phyloP scores from a whole-genome alignment of 2,888 invertebrate genomes.

The Phania funesta region DNA sequence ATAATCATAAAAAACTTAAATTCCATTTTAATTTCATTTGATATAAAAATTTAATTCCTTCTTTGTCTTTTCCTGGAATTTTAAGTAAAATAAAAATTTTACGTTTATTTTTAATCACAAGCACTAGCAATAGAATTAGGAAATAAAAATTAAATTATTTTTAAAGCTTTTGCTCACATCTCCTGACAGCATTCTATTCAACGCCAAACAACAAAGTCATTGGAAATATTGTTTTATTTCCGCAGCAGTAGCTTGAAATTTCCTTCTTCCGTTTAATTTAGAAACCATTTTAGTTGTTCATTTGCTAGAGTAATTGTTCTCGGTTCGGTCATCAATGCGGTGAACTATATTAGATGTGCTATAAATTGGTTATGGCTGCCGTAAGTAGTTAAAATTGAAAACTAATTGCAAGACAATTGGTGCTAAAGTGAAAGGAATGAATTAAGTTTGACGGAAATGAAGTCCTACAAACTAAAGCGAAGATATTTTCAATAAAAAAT shows the following conservation, averaged over 20 bases:
- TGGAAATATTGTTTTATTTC: conserved; percentile 47
- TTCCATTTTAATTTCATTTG: conserved; percentile 15
- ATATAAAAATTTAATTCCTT: background rate
- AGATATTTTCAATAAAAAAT: background rate
- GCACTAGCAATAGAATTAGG: too few species aligned
- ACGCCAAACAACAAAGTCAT: background rate
- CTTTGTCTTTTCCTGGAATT: background rate
- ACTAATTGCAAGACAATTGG: conserved; percentile 49
- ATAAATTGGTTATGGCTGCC: background rate
- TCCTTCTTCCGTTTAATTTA: conserved; percentile 50
- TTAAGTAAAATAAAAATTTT: too few species aligned
- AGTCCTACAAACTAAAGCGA: background rate
- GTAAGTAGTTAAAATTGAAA: conserved; percentile 20
- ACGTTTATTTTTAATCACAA: too few species aligned
- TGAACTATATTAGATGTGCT: background rate
- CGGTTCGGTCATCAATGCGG: conserved; percentile 23
- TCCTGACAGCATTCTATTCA: background rate
- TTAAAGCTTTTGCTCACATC: background rate
- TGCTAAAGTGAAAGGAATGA: conserved; percentile 17
- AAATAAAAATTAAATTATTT: too few species aligned
- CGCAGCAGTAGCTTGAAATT: conserved; percentile 43
- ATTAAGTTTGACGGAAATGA: conserved; percentile 31
- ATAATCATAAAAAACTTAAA: conserved; percentile 42
- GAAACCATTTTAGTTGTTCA: conserved; percentile 17
- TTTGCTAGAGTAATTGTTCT: conserved; percentile 32